Percentiles rank a stretch among this genome's conserved stretches.
Evolutionary conservation across 2,888 invertebrate genomes (phyloP).

Genomic region (Strigamia transsilvanica): DNA sequence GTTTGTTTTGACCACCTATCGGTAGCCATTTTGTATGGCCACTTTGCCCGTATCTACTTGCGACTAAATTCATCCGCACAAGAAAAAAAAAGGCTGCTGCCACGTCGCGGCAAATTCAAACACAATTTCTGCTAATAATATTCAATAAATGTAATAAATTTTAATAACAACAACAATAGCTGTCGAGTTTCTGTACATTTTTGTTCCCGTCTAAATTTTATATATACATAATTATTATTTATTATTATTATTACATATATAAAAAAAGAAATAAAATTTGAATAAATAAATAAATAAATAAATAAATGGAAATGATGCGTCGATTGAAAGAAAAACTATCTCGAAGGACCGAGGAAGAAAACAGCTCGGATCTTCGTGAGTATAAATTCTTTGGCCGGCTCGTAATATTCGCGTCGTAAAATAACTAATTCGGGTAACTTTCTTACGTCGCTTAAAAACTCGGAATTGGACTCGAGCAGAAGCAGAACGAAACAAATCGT

Average conservation of each 20-base stretch:
- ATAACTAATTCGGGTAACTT: conserved; percentile 79
- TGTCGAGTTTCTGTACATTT: background rate
- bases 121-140: too few species aligned
- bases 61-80: background rate
- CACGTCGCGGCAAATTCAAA: too few species aligned
- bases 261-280: background rate
- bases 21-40: background rate
- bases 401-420: conserved; percentile 81
- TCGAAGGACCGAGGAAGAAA: conserved; percentile 29
- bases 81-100: too few species aligned
- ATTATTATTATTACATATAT: too few species aligned
- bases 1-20: background rate
- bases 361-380: conserved; percentile 48
- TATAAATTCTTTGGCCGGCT: conserved; percentile 81
- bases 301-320: too few species aligned
- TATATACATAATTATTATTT: too few species aligned
- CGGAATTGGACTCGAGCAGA: conserved; percentile 81
- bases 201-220: too few species aligned
- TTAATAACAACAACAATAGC: background rate
- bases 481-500: conserved; percentile 71
- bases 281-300: too few species aligned
- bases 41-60: background rate
- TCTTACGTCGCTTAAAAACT: conserved; percentile 74
- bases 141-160: conserved; percentile 29
- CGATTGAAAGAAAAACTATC: background rate